Evolutionary conservation across 2,113 vertebrate species (phyloP).

Genomic region (Nanorana parkeri): DNA sequence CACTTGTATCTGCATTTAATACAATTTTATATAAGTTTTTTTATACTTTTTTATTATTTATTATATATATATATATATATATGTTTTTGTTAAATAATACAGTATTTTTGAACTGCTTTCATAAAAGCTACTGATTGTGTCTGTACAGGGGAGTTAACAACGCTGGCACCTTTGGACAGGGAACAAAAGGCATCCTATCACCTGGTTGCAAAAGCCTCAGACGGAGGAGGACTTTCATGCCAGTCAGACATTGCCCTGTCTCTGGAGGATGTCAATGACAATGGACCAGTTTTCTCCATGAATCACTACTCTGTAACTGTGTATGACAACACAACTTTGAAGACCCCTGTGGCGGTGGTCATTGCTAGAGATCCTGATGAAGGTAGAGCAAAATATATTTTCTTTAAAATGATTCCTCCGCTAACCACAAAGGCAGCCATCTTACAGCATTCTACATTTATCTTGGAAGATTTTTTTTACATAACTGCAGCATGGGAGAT

Average conservation of each 20-base stretch:
- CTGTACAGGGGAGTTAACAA: conserved; percentile 85
- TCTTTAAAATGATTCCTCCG: too few species aligned
- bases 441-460: too few species aligned
- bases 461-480: too few species aligned
- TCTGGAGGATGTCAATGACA: conserved; percentile 91
- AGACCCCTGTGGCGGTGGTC: conserved; percentile 88
- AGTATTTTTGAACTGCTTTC: too few species aligned
- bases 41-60: too few species aligned
- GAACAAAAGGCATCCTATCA: conserved; percentile 79
- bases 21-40: too few species aligned
- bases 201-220: conserved; percentile 87
- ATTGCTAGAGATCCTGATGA: conserved; percentile 91
- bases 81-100: too few species aligned
- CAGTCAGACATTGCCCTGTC: conserved; percentile 83
- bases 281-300: conserved; percentile 85
- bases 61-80: too few species aligned
- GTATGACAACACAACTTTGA: conserved; percentile 93
- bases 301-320: conserved; percentile 86
- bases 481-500: too few species aligned
- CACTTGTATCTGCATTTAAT: too few species aligned
- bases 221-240: conserved; percentile 91
- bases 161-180: conserved; percentile 81
- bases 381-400: conserved; percentile 69
- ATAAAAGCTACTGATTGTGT: too few species aligned
- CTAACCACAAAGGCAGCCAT: too few species aligned